Conservation (phyloP, 2,797 vertebrate genomes). For the Sarcophilus harrisii region DNA sequence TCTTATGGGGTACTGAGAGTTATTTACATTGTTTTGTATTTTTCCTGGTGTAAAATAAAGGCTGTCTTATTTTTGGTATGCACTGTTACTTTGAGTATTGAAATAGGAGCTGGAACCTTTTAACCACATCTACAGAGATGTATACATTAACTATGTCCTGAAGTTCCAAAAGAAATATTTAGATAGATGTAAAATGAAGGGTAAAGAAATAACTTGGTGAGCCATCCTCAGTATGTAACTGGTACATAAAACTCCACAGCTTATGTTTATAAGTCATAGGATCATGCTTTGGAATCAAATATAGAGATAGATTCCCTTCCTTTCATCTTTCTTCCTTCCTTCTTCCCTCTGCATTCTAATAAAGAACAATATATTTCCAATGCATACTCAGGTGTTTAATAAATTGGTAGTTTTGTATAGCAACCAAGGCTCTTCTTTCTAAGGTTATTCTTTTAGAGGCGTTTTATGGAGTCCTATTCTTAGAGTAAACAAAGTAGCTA, state of each 20-base stretch:
- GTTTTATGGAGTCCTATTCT: conserved; percentile 53
- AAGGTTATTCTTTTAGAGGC: conserved; percentile 42
- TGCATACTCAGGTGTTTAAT: not conserved
- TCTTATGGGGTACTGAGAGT: not conserved
- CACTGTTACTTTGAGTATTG: not conserved
- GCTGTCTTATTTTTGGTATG: not conserved
- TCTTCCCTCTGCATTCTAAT: not conserved
- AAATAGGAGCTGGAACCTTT: not conserved
- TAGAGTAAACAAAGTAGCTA: conserved; percentile 57
- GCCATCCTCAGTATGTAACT: not conserved
- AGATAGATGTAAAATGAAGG: not conserved
- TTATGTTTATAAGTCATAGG: not conserved
- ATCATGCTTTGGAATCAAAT: not conserved
- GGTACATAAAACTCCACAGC: not conserved
- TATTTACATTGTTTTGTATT: not conserved
- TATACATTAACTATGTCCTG: not conserved
- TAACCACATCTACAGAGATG: not conserved
- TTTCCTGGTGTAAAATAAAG: not conserved
- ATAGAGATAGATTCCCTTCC: not conserved
- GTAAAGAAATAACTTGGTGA: not conserved
- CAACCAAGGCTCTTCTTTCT: not conserved
- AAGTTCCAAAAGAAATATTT: not conserved
- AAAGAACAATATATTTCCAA: not conserved
- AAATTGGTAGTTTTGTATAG: conserved; percentile 1
- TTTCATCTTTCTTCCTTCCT: not conserved